These are phyloP conservation scores for Labeo catla DNA, from an alignment of 2,113 vertebrate species.

Conservation along the genomic window DNA sequence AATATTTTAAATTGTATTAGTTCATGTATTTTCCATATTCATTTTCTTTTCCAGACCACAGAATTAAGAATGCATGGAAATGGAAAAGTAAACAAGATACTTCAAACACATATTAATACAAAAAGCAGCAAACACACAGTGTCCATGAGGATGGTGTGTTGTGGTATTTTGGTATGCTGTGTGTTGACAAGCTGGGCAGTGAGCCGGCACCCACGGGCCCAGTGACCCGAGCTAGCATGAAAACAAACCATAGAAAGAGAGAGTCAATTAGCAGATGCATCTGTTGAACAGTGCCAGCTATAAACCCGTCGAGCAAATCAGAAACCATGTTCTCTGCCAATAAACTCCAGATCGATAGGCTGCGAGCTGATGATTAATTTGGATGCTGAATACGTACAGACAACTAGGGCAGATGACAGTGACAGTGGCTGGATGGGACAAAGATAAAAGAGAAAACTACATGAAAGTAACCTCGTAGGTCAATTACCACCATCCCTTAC, in stretches of 20 bases:
- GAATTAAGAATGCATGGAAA: not conserved
- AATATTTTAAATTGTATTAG: not conserved
- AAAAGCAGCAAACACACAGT: not conserved
- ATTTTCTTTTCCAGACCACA: not conserved
- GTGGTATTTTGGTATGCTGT: not conserved
- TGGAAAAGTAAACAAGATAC: not conserved
- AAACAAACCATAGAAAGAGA: constrained; percentile 1
- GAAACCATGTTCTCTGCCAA: not conserved
- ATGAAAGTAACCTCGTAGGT: constrained; percentile 18
- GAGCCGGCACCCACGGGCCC: not conserved
- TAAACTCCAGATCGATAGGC: constrained; percentile 26
- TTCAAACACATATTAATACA: not conserved
- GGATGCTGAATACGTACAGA: constrained; percentile 11
- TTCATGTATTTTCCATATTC: not conserved
- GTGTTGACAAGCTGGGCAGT: not conserved
- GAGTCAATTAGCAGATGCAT: constrained; percentile 33
- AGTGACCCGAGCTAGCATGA: not conserved
- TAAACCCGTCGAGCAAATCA: constrained; percentile 16
- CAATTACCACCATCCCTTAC: constrained; percentile 22
- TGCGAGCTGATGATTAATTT: constrained; percentile 9
- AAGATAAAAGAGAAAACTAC: not conserved
- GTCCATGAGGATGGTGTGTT: not conserved
- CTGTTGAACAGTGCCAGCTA: constrained; percentile 2
- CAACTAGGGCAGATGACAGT: constrained; percentile 1
- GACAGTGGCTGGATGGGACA: not conserved